A percentile compares a stretch with the other conserved stretches of the same genome.
phyloP scores from a whole-genome alignment of 1,140 invertebrate species.

The Manduca sexta region DNA sequence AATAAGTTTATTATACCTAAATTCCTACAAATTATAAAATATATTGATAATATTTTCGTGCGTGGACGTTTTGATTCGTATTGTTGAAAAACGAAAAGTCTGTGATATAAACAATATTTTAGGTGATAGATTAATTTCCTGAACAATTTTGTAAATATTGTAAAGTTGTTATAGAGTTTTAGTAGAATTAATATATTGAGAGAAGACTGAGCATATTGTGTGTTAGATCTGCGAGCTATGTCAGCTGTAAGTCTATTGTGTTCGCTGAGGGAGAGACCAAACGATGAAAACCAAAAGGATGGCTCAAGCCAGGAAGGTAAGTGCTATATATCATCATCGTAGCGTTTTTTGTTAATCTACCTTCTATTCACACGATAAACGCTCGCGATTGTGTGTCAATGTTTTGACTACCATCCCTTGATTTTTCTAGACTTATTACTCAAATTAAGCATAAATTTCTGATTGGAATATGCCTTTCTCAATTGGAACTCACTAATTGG shows the following conservation, averaged over 20 bases:
- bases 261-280: conserved; percentile 66
- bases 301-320: conserved; percentile 33
- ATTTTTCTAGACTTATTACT: too few species aligned
- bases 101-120: conserved; percentile 74
- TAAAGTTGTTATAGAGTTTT: conserved; percentile 69
- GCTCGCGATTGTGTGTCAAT: too few species aligned
- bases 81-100: conserved; percentile 74
- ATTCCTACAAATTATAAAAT: conserved; percentile 65
- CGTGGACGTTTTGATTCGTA: conserved; percentile 73
- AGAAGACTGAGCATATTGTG: conserved; percentile 66
- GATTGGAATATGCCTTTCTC: too few species aligned
- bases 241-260: conserved; percentile 69
- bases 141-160: conserved; percentile 70
- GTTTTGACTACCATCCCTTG: too few species aligned
- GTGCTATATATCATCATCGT: neutral
- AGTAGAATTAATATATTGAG: conserved; percentile 67
- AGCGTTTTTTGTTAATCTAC: too few species aligned
- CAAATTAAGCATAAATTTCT: too few species aligned
- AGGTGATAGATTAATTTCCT: conserved; percentile 68
- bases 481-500: too few species aligned
- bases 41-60: conserved; percentile 71
- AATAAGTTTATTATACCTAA: conserved; percentile 69
- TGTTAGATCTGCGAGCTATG: conserved; percentile 64
- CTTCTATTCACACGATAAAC: too few species aligned
- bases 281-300: conserved; percentile 43